phyloP scores from a whole-genome alignment of 2,888 invertebrate species.

The Folsomia candida region DNA sequence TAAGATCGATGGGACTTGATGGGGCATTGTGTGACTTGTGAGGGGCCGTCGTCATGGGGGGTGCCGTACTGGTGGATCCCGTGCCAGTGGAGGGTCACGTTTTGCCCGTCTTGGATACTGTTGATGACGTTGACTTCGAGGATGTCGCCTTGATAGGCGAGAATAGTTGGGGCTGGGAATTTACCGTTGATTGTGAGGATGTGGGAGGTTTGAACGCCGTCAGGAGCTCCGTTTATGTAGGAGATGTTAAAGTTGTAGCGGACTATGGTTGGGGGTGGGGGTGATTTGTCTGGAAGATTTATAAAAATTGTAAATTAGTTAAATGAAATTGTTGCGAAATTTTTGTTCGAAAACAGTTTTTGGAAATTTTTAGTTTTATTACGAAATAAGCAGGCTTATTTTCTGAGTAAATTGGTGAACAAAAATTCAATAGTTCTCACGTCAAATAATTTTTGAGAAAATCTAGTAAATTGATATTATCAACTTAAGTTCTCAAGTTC shows the following conservation, averaged over 20 bases:
- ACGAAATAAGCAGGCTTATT: too few relatives aligned
- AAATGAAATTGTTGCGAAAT: too few relatives aligned
- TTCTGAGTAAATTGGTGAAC: too few relatives aligned
- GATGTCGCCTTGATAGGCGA: slow-evolving; percentile 3
- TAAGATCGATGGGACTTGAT: background rate
- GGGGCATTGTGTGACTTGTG: background rate
- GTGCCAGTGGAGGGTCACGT: slow-evolving; percentile 35
- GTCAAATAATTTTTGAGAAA: too few relatives aligned
- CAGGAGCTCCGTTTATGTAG: slow-evolving; percentile 26
- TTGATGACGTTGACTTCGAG: slow-evolving; percentile 25
- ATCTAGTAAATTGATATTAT: too few relatives aligned
- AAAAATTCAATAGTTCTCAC: too few relatives aligned
- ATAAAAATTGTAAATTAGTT: too few relatives aligned
- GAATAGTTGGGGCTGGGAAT: slow-evolving; percentile 31
- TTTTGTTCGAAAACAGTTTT: too few relatives aligned
- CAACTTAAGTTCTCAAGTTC: too few relatives aligned
- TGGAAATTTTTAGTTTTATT: too few relatives aligned
- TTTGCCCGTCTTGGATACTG: slow-evolving; percentile 34
- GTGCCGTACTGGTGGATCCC: slow-evolving; percentile 20
- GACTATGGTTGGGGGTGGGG: too few relatives aligned
- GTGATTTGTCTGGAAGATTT: too few relatives aligned
- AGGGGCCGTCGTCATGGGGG: background rate
- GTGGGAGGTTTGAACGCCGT: slow-evolving; percentile 18
- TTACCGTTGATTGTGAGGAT: slow-evolving; percentile 31
- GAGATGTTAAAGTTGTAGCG: slow-evolving; percentile 12